These are phyloP conservation scores for Rhopalosiphum padi DNA, from an alignment of 1,140 invertebrate species.

Conservation along the genomic window DNA sequence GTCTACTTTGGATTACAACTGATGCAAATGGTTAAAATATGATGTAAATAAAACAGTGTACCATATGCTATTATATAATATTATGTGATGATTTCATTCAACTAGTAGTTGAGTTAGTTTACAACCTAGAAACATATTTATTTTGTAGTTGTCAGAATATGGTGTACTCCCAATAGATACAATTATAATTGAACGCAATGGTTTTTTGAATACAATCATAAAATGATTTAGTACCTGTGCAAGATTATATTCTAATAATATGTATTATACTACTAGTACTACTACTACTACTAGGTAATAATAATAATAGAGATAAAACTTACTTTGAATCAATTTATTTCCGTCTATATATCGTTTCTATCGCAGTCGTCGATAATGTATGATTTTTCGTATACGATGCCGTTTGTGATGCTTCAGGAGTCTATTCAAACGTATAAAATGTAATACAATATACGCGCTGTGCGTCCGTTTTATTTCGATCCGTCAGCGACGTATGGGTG, in stretches of 20 bases:
- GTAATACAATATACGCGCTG: no score
- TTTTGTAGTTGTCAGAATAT: background rate
- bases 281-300: background rate
- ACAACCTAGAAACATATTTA: background rate
- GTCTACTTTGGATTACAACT: no score
- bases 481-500: background rate
- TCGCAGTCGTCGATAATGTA: background rate
- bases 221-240: background rate
- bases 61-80: no score
- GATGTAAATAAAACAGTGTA: background rate
- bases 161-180: no score
- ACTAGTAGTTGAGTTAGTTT: background rate
- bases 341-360: background rate
- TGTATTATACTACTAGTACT: background rate
- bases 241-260: background rate
- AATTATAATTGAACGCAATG: background rate
- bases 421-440: background rate
- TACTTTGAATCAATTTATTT: background rate
- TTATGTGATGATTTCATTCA: background rate
- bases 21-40: background rate
- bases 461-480: background rate
- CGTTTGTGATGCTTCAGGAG: background rate
- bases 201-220: background rate
- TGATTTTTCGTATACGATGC: background rate
- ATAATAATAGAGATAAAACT: conserved; percentile 13